Percentiles rank a stretch among this genome's conserved stretches.
These are phyloP conservation scores for Diplodus sargus DNA, from an alignment of 2,797 vertebrate genomes.

Conservation along the genomic window DNA sequence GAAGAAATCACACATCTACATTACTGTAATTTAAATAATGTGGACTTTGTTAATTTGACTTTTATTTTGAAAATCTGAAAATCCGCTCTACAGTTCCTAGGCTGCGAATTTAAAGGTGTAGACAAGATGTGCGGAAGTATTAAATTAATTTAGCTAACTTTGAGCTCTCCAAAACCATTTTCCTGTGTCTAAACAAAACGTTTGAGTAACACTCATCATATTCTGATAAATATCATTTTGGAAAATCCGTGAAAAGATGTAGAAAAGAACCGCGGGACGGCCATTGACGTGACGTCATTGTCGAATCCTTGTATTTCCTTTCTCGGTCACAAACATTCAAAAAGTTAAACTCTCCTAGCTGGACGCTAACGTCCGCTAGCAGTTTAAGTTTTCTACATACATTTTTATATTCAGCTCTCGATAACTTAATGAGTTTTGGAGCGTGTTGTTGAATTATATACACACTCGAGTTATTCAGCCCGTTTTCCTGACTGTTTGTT, in stretches of 20 bases:
- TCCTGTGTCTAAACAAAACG: fast-evolving
- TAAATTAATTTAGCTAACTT: background rate
- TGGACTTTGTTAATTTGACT: background rate
- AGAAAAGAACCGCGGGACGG: background rate
- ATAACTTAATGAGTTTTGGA: background rate
- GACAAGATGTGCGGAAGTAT: fast-evolving
- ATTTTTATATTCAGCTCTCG: background rate
- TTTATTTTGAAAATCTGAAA: conserved; percentile 17
- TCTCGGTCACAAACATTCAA: background rate
- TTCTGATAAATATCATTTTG: background rate
- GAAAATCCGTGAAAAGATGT: background rate
- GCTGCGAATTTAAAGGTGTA: background rate
- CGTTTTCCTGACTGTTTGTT: background rate
- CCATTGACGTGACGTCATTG: conserved; percentile 18
- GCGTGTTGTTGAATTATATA: fast-evolving
- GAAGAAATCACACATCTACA: background rate
- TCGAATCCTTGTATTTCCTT: background rate
- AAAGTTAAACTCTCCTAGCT: conserved; percentile 21
- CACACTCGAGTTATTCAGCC: fast-evolving
- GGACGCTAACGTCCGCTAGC: conserved; percentile 11
- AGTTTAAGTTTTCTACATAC: fast-evolving
- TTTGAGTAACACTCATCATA: fast-evolving
- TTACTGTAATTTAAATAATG: no score
- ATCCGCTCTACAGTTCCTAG: background rate
- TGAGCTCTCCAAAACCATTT: background rate